Evolutionary conservation across 1,140 invertebrate genomes (phyloP), one percentile per base, ranked within the genome.

Genomic region (Ruditapes philippinarum): DNA sequence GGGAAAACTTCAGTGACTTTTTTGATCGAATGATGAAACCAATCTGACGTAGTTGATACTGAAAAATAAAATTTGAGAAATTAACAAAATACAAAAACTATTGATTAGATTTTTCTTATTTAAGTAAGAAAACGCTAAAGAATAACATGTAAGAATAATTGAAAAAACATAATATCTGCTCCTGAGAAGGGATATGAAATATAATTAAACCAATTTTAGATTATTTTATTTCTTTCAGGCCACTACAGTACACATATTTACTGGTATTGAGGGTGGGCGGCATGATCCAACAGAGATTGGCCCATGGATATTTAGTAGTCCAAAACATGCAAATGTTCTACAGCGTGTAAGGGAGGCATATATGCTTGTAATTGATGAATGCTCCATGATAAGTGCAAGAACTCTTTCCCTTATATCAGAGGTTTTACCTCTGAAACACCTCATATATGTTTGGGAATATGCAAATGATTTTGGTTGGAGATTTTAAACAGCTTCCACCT

Each of bases 401-500:
- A 88, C 80, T 38, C n/a, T 90, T 31, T 25, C 17, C 17, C 78
- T 68, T 40, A 28, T 88, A 3, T 38, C 80, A 51, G 73, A 81
- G n/a, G 40, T 90, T 45, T 74, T 62, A 33, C 36, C 22, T 25
- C 19, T 88, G 42, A 88, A 70, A 84, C 49, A 83, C 33, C 36
- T 36, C 45, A 17, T 12, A 31, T 11, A 42, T 76, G 22, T 88
- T 90, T 40, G 85, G 85, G 4, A 80, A 85, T 1, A 73, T 88
- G 25, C 60, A 82, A 57, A 42, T 90, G 11, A 90, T 90, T 31
- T 33, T 90, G 4, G 28, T 38, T 68, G 89, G 85, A 38, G 89
- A 88, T 45, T 90, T 90, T 73, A 82, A 28, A 33, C 85, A 88
- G 45, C 38, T 90, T 22, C 78, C 78, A 31, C 85, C 89, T 19